Evolutionary conservation across 2,113 vertebrate species (phyloP), one percentile per base, ranked within the genome.

Genomic region (Periophthalmodon schlosseri): DNA sequence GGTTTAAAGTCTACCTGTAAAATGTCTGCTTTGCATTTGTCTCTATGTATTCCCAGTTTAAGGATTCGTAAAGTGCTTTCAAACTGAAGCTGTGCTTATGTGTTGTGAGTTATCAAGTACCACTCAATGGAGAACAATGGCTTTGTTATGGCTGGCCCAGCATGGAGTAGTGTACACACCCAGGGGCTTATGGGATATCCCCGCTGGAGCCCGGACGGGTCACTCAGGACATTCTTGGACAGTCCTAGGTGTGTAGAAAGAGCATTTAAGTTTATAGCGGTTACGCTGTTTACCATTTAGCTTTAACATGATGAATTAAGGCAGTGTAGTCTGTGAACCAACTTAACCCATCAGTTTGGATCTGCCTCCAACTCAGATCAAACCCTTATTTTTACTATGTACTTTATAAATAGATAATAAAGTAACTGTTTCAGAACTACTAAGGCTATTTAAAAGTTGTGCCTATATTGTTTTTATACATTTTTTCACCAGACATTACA

Each of bases 101-200:
- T 54, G 23, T 34, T 68, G 50, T 36, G 21, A 60, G 47, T 49
- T 84, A 79, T 87, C 87, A 69, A 58, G 47, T 24, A 23, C 75
- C 66, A 74, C 68, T 71, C 65, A 68, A 14, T 82, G 24, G 73
- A 87, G 86, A 81, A 85, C 79, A 87, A 86, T 80, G 60, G 64
- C 39, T 68, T 71, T 87, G 87, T 84, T 80, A 70, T 82, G 81
- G 70, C 86, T 85, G 75, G 34, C 78, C 2, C 83, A 86, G 85
- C 47, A 5, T 74, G 86, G 50, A 64, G 39, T 23, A 0, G 44
- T 39, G 58, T 71, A 77, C 49, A 71, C 50, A 34, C 56, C 58
- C 67, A 39, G n/a, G 54, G 21, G 47, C 69, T 52, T 74, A 80
- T 66, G 73, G 75, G 86, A 77, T 83, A 47, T 65, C 50, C 34